Conservation (phyloP, 2,113 vertebrate species). For the Plotosus lineatus region DNA sequence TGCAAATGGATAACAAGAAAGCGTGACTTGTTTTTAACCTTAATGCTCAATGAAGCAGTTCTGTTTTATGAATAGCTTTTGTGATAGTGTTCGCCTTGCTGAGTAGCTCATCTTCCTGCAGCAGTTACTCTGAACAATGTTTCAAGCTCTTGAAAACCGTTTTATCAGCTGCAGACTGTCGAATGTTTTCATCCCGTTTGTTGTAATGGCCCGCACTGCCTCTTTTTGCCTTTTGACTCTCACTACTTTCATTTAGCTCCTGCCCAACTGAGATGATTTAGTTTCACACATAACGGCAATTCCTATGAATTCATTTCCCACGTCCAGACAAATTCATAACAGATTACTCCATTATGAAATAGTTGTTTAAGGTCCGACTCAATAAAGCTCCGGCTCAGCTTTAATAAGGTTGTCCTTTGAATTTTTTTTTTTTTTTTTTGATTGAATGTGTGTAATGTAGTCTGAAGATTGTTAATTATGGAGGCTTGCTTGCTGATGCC, state of each 20-base stretch:
- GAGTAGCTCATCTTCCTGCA: not conserved
- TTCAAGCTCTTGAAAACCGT: not conserved
- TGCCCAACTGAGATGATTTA: not conserved
- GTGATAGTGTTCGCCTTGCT: not conserved
- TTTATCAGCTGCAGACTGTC: not conserved
- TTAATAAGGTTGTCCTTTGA: constrained; percentile 15
- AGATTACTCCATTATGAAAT: constrained; percentile 12
- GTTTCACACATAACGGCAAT: not conserved
- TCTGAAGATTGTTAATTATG: constrained; percentile 2
- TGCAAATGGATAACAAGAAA: not conserved
- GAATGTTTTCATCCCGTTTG: not conserved
- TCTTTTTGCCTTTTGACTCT: not conserved
- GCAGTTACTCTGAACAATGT: not conserved
- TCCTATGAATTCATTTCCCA: not conserved
- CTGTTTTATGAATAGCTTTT: not conserved
- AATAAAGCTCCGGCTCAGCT: constrained; percentile 10
- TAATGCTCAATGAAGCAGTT: not conserved
- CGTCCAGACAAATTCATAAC: not conserved
- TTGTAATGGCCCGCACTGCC: not conserved
- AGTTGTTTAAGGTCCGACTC: constrained; percentile 1
- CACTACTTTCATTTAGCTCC: constrained; percentile 3
- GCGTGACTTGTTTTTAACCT: not conserved
- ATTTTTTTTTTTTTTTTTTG: no score
- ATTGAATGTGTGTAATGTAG: constrained; percentile 26
- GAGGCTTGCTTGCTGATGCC: constrained; percentile 9